phyloP scores from a whole-genome alignment of 2,888 invertebrate species.

The Drosophila dives region DNA sequence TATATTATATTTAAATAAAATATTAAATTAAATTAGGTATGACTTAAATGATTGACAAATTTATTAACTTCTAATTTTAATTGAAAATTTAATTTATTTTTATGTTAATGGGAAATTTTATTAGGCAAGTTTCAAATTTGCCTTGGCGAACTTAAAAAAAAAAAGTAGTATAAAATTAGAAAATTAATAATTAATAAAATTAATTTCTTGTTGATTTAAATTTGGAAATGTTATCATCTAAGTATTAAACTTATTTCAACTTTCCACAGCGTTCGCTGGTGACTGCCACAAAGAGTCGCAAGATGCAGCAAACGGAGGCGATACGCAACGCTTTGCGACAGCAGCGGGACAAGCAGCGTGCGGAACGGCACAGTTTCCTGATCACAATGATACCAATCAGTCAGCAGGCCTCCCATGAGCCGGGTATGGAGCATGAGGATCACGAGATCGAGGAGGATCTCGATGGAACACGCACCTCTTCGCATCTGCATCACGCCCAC shows the following conservation, averaged over 20 bases:
- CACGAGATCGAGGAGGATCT: constrained; percentile 92
- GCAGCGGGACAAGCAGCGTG: constrained; percentile 97
- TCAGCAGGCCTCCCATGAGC: constrained; percentile 97
- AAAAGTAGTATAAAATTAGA: no score
- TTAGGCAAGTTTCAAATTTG: neutral
- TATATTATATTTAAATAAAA: neutral
- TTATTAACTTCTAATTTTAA: neutral
- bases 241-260: neutral
- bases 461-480: constrained; percentile 90
- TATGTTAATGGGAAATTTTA: no score
- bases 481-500: constrained; percentile 95
- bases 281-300: constrained; percentile 98
- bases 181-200: neutral
- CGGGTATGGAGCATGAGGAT: constrained; percentile 93
- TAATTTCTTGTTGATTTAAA: neutral
- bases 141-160: neutral
- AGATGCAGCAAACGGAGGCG: constrained; percentile 99
- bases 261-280: constrained; percentile 92
- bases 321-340: constrained; percentile 97
- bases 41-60: neutral
- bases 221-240: neutral
- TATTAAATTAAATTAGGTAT: neutral
- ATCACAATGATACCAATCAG: constrained; percentile 98
- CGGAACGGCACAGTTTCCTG: constrained; percentile 97
- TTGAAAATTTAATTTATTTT: no score